phyloP scores from a whole-genome alignment of 2,113 vertebrate genomes.

The Corythaixoides concolor region DNA sequence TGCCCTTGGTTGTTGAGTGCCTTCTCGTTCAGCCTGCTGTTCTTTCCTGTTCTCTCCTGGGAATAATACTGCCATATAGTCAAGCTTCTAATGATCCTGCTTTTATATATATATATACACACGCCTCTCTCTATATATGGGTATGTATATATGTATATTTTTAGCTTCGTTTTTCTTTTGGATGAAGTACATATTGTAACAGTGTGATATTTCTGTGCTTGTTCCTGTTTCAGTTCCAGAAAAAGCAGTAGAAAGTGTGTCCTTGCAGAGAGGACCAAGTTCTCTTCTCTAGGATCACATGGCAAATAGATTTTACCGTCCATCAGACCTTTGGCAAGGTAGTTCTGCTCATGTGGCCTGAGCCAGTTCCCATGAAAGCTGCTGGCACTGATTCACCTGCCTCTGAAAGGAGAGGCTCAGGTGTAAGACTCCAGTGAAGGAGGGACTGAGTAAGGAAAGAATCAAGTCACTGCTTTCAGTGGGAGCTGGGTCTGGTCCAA shows the following conservation, averaged over 20 bases:
- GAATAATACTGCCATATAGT: neutral
- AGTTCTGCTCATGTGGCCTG: neutral
- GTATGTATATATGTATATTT: neutral
- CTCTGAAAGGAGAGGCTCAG: neutral
- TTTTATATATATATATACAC: no score
- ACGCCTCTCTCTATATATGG: no score
- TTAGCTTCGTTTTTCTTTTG: neutral
- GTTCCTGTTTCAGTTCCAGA: neutral
- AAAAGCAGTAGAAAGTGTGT: neutral
- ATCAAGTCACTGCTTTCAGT: neutral
- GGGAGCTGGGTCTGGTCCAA: neutral
- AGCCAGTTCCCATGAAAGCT: neutral
- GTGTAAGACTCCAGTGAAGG: neutral
- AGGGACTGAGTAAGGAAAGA: neutral
- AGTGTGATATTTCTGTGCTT: neutral
- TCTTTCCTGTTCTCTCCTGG: neutral
- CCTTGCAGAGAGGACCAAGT: neutral
- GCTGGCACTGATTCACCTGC: neutral
- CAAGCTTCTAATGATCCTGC: neutral
- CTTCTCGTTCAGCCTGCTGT: neutral
- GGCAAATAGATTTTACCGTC: neutral
- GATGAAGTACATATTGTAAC: neutral
- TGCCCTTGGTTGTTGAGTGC: neutral
- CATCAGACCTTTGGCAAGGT: neutral
- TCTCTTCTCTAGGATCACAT: neutral